Conservation (phyloP, 2,113 vertebrate genomes). For the Eira barbara region DNA sequence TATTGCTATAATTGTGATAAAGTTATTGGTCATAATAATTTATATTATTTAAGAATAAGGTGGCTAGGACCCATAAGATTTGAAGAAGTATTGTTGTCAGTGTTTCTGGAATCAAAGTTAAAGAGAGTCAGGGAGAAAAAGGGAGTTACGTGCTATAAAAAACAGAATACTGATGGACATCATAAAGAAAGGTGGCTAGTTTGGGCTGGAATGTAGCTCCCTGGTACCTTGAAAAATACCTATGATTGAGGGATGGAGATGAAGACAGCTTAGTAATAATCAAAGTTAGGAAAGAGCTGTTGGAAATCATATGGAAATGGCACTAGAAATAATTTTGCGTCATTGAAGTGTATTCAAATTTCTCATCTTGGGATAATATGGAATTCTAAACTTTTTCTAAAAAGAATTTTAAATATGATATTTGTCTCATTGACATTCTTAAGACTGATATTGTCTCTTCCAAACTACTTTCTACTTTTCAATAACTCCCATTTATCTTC, state of each 20-base stretch:
- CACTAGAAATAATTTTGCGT: not conserved
- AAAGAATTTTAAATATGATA: slow-evolving; percentile 38
- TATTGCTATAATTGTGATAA: not conserved
- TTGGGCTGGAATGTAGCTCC: not conserved
- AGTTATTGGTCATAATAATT: not conserved
- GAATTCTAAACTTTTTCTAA: not conserved
- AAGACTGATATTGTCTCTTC: not conserved
- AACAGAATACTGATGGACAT: not conserved
- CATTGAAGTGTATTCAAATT: not conserved
- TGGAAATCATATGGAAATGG: not conserved
- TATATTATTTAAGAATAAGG: not conserved
- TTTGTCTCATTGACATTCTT: not conserved
- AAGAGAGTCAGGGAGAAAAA: not conserved
- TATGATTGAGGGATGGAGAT: not conserved
- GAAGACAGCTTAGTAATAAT: not conserved
- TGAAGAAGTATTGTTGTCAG: not conserved
- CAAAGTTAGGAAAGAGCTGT: not conserved
- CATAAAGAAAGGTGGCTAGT: not conserved
- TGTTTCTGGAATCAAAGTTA: not conserved
- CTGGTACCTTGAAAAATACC: not conserved
- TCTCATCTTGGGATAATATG: not conserved
- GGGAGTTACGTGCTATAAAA: not conserved
- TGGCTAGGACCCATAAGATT: not conserved
- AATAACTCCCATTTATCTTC: not conserved
- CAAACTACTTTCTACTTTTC: not conserved